A percentile compares a stretch with the other conserved stretches of the same genome.
Conservation (phyloP, 2,113 vertebrate species). For the Oreotrochilus melanogaster region DNA sequence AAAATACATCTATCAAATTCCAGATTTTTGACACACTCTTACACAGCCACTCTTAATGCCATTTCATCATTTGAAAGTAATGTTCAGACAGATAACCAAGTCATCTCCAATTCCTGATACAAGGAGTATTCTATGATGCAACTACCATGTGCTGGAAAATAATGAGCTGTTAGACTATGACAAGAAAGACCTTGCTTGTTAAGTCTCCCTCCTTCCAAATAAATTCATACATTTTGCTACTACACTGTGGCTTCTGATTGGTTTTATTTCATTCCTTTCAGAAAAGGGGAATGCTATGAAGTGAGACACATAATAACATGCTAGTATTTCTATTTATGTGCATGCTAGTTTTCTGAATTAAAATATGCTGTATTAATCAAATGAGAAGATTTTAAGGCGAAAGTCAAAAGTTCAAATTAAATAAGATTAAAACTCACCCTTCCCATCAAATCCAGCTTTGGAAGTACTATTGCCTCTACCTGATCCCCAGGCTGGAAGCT, state of each 20-base stretch:
- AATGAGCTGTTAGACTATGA: neutral
- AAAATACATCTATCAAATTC: neutral
- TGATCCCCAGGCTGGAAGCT: neutral
- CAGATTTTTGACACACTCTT: slow-evolving; percentile 1
- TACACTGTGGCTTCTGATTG: neutral
- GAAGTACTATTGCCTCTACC: neutral
- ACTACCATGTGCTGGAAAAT: neutral
- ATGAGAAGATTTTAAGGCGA: neutral
- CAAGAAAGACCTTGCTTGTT: neutral
- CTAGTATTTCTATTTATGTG: neutral
- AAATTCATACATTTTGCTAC: neutral
- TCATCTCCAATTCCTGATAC: neutral
- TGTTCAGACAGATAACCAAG: neutral
- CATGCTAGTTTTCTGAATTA: neutral
- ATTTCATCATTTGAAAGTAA: neutral
- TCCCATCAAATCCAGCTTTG: neutral
- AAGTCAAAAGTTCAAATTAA: neutral
- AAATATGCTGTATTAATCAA: neutral
- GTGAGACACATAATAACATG: neutral
- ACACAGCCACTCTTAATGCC: neutral
- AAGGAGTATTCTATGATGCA: neutral
- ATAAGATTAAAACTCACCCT: neutral
- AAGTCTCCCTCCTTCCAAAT: neutral
- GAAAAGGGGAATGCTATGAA: neutral
- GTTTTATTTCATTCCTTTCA: neutral